A percentile compares a stretch with the other conserved stretches of the same genome.
Evolutionary conservation across 1,140 invertebrate genomes (phyloP).

Genomic region (Hestina assimilis): DNA sequence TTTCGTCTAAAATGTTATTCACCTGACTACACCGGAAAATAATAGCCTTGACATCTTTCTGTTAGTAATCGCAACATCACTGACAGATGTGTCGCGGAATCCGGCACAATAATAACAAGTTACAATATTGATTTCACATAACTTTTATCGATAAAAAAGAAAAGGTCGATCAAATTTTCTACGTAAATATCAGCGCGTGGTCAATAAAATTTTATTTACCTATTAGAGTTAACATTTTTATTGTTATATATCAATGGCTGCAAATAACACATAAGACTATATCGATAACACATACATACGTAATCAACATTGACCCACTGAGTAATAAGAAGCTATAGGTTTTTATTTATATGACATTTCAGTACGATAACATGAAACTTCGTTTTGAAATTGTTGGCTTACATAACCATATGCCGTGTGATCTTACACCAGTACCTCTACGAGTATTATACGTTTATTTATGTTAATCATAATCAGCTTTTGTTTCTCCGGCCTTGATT

Average conservation of each 20-base stretch:
- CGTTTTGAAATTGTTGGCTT: conserved; percentile 1
- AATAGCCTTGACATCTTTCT: conserved; percentile 47
- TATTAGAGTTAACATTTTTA: conserved; percentile 1
- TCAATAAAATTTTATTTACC: conserved; percentile 18
- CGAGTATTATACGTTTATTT: neutral
- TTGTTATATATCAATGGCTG: conserved; percentile 6
- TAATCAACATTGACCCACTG: conserved; percentile 37
- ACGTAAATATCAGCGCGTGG: neutral
- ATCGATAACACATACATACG: conserved; percentile 8
- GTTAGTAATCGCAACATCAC: conserved; percentile 21
- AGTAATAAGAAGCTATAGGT: conserved; percentile 13
- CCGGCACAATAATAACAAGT: conserved; percentile 21
- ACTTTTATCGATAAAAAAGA: neutral
- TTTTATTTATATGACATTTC: conserved; percentile 20
- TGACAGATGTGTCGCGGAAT: conserved; percentile 39
- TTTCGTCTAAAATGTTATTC: conserved; percentile 28
- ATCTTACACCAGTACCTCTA: neutral
- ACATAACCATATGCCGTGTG: conserved; percentile 1
- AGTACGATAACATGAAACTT: conserved; percentile 9
- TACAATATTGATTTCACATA: neutral
- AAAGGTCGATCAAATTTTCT: neutral
- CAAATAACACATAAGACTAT: conserved; percentile 8
- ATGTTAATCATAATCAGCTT: conserved; percentile 11
- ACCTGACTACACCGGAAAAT: conserved; percentile 16
- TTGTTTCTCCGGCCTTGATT: conserved; percentile 11